Conservation (phyloP, 2,797 vertebrate genomes). For the Linurgus olivaceus region DNA sequence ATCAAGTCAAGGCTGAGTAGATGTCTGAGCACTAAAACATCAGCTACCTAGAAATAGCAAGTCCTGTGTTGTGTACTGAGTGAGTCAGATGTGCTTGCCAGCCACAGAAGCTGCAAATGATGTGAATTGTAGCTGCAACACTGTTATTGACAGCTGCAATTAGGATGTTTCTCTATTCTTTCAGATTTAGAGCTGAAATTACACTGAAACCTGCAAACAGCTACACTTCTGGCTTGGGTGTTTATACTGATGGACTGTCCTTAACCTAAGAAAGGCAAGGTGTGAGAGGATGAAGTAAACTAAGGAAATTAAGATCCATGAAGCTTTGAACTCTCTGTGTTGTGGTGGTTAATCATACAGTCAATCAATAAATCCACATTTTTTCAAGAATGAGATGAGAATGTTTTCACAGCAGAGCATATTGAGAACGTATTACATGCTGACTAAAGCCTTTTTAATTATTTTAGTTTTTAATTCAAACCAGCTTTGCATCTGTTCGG, state of each 20-base stretch:
- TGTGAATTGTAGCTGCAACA: background rate
- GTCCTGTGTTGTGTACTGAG: background rate
- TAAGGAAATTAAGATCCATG: background rate
- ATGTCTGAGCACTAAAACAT: constrained; percentile 10
- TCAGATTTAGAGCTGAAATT: background rate
- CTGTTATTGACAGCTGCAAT: background rate
- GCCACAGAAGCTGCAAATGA: background rate
- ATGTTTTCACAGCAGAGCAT: background rate
- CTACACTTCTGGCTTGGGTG: background rate
- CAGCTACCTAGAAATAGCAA: constrained; percentile 10
- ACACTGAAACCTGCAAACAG: background rate
- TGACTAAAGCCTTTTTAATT: background rate
- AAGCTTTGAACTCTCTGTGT: background rate
- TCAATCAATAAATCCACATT: background rate
- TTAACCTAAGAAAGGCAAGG: background rate
- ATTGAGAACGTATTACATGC: background rate
- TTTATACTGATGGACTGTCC: background rate
- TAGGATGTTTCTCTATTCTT: background rate
- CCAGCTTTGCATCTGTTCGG: background rate
- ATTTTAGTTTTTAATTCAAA: background rate
- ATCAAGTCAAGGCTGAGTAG: constrained; percentile 45
- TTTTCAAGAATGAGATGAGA: background rate
- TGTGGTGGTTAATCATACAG: background rate
- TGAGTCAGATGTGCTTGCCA: background rate
- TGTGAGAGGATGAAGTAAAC: background rate